These are phyloP conservation scores for Himalopsyche anomala DNA, from an alignment of 2,888 invertebrate genomes.

Conservation along the genomic window DNA sequence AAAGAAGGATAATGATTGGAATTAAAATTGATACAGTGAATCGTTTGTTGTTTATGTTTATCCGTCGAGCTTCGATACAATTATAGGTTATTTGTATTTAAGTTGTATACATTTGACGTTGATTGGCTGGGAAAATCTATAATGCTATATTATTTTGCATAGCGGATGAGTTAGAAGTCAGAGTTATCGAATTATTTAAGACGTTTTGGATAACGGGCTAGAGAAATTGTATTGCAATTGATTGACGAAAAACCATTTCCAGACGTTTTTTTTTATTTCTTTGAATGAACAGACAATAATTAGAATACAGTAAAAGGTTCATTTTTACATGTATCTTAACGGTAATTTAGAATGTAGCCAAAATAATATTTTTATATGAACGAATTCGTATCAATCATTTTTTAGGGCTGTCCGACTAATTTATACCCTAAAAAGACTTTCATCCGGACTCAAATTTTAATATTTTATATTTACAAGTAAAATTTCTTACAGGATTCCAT, in stretches of 20 bases:
- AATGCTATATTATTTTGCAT: constrained; percentile 50
- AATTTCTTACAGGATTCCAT: too few species aligned
- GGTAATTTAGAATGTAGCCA: too few species aligned
- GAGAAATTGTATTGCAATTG: not conserved
- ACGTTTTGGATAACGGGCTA: constrained; percentile 1
- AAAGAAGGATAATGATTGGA: constrained; percentile 62
- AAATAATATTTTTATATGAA: too few species aligned
- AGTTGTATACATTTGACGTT: constrained; percentile 54
- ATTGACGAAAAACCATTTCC: not conserved
- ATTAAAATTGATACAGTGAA: constrained; percentile 56
- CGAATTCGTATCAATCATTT: too few species aligned
- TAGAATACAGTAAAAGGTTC: too few species aligned
- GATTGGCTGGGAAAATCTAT: constrained; percentile 61
- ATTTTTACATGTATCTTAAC: too few species aligned
- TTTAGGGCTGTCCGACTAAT: too few species aligned
- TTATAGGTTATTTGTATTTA: constrained; percentile 61
- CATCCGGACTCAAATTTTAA: too few species aligned
- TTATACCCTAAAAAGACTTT: too few species aligned
- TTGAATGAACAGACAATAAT: too few species aligned
- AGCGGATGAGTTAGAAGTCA: not conserved
- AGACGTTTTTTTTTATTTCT: too few species aligned
- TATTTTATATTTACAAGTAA: too few species aligned
- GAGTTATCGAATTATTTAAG: constrained; percentile 21
- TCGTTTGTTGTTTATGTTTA: constrained; percentile 38
- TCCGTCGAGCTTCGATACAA: constrained; percentile 48